Percentiles rank a stretch among this genome's conserved stretches.
Conservation (phyloP, 2,113 vertebrate genomes). For the Phasianus colchicus region DNA sequence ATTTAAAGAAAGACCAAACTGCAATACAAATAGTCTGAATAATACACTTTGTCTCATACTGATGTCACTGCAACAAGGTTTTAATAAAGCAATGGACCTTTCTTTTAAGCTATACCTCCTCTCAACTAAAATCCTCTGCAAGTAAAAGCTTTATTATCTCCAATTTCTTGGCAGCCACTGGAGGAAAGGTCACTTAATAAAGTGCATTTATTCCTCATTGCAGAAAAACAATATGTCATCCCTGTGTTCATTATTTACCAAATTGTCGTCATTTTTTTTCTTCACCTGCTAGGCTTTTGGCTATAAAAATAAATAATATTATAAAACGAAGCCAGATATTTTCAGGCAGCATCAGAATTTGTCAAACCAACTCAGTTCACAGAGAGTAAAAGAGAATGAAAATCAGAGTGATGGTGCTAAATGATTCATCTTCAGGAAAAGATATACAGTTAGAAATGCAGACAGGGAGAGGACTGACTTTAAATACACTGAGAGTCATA, state of each 20-base stretch:
- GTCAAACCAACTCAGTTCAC: conserved; percentile 44
- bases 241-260: conserved; percentile 80
- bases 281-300: conserved; percentile 75
- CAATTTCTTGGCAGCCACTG: conserved; percentile 77
- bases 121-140: conserved; percentile 70
- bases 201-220: conserved; percentile 79
- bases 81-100: conserved; percentile 51
- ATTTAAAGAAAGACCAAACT: conserved; percentile 21
- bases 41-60: not conserved
- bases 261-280: conserved; percentile 83
- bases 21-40: not conserved
- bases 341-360: conserved; percentile 67
- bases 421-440: conserved; percentile 40
- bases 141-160: conserved; percentile 80
- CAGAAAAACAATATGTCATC: conserved; percentile 81
- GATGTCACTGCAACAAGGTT: conserved; percentile 17
- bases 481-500: conserved; percentile 33
- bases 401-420: conserved; percentile 19
- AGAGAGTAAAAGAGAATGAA: conserved; percentile 1
- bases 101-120: conserved; percentile 52
- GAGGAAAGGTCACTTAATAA: conserved; percentile 83
- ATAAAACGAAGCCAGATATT: conserved; percentile 68
- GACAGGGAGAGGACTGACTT: conserved; percentile 4
- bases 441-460: not conserved
- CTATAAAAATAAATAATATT: conserved; percentile 80